Conservation (phyloP, 1,140 invertebrate species). For the Bombus haemorrhoidalis region DNA sequence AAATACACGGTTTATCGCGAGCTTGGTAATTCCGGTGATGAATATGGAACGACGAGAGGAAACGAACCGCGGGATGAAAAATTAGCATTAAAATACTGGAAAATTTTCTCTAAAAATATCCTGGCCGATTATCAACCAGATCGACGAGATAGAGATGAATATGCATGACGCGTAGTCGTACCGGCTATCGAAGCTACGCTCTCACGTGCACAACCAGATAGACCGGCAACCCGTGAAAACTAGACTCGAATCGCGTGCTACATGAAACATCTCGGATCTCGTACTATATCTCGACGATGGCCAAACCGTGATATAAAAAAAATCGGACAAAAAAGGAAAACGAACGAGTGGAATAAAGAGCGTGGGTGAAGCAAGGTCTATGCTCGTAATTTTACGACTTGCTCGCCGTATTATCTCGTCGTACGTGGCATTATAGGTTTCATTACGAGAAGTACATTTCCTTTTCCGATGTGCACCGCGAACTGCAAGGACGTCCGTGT, state of each 20-base stretch:
- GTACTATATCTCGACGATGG: no score
- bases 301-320: not conserved
- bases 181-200: conserved; percentile 13
- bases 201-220: conserved; percentile 19
- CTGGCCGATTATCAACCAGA: conserved; percentile 28
- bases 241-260: not conserved
- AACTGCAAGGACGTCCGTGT: conserved; percentile 63
- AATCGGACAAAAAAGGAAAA: not conserved
- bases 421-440: conserved; percentile 64
- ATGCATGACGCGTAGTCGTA: conserved; percentile 13
- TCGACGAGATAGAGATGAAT: conserved; percentile 20
- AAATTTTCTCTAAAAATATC: conserved; percentile 41
- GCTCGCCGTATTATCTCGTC: conserved; percentile 55
- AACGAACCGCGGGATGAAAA: conserved; percentile 12
- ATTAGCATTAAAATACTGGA: conserved; percentile 38
- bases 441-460: conserved; percentile 70
- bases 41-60: conserved; percentile 25
- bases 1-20: not conserved
- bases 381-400: not conserved
- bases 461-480: conserved; percentile 61
- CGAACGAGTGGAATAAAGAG: not conserved
- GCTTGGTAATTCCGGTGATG: conserved; percentile 1
- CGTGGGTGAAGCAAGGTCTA: conserved; percentile 14
- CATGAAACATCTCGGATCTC: no score
- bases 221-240: conserved; percentile 13